Evolutionary conservation across 1,140 invertebrate species (phyloP).

Genomic region (Ephestia elutella): DNA sequence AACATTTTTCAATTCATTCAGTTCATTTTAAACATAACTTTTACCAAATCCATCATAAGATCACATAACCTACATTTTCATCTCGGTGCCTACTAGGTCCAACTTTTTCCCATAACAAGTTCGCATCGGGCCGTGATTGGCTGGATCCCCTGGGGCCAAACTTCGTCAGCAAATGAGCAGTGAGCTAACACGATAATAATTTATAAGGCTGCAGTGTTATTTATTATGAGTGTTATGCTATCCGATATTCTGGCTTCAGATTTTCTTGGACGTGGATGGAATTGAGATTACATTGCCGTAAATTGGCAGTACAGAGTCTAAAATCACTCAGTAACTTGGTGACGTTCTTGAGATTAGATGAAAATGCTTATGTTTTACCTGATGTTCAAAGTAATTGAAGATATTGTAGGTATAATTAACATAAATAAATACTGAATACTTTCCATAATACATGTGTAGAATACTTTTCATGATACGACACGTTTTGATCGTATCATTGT

Average conservation of each 20-base stretch:
- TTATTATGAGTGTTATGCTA: conserved; percentile 48
- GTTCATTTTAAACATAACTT: too few species aligned
- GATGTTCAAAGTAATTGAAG: too few species aligned
- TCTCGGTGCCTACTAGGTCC: background rate
- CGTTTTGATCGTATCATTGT: too few species aligned
- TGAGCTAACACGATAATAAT: conserved; percentile 67
- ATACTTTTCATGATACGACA: too few species aligned
- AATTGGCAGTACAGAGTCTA: too few species aligned
- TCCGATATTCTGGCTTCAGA: conserved; percentile 14
- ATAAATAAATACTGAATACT: too few species aligned
- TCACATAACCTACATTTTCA: conserved; percentile 9
- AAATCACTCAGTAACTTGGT: too few species aligned
- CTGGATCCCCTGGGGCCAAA: conserved; percentile 48
- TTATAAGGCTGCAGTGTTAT: conserved; percentile 66
- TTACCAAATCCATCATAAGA: background rate
- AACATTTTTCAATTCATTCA: too few species aligned
- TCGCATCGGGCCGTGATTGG: conserved; percentile 65
- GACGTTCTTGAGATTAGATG: too few species aligned
- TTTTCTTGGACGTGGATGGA: background rate
- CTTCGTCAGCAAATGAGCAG: conserved; percentile 71
- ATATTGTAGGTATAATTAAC: too few species aligned
- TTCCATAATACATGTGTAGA: too few species aligned
- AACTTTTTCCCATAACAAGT: conserved; percentile 65
- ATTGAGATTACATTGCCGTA: background rate
- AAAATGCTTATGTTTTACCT: too few species aligned